Percentiles rank a stretch among this genome's conserved stretches.
These are phyloP conservation scores for Ellobius talpinus DNA, from an alignment of 2,113 vertebrate species.

Conservation along the genomic window DNA sequence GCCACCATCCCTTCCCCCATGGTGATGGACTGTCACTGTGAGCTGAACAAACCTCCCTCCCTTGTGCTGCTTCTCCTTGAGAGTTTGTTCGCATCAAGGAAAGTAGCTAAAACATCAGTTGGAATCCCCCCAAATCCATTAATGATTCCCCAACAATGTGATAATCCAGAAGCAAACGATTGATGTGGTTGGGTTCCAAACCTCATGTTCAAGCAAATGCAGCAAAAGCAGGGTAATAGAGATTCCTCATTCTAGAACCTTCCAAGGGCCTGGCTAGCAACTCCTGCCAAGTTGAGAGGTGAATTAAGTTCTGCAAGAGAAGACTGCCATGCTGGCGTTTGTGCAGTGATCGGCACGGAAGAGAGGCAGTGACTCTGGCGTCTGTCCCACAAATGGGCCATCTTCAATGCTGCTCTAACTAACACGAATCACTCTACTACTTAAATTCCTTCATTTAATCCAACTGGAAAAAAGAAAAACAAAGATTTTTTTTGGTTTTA, in stretches of 20 bases:
- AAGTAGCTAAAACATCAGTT: background rate
- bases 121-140: background rate
- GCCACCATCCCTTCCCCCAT: background rate
- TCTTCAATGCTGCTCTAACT: background rate
- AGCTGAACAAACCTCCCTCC: background rate
- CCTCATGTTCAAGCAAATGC: background rate
- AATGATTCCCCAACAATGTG: background rate
- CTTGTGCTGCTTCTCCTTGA: background rate
- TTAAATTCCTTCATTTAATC: background rate
- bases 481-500: background rate
- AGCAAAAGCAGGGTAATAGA: background rate
- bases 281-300: background rate
- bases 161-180: background rate
- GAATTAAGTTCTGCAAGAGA: rapidly evolving
- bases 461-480: background rate
- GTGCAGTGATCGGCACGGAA: background rate
- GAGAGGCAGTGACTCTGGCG: background rate
- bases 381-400: background rate
- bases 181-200: background rate
- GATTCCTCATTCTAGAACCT: background rate
- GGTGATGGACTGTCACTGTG: background rate
- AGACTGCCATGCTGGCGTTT: background rate
- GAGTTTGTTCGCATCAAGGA: background rate
- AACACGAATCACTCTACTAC: background rate
- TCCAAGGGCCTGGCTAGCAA: background rate